Evolutionary conservation across 2,888 invertebrate species (phyloP), one percentile per base, ranked within the genome.

Genomic region (Pantelozetes paolii): DNA sequence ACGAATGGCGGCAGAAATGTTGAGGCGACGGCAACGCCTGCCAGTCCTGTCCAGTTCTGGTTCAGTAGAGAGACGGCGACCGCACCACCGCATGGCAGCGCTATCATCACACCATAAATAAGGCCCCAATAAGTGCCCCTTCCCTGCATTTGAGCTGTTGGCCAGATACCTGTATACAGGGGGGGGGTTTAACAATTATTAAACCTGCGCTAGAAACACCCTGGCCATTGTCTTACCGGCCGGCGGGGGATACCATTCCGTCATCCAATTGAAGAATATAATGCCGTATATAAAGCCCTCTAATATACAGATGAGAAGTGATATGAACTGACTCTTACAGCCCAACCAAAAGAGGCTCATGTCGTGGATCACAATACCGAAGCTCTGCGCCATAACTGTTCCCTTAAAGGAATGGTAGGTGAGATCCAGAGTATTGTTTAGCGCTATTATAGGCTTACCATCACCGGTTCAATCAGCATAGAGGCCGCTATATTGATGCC

Each of bases 401-500:
- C 89, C 89, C 64, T 64, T n/a, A 26, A 36, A 26, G 23, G 3
- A 13, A 13, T 9, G 23, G 8, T 5, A 23, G 23, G 20, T 13
- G 36, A 5, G 36, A 36, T 23, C 9, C 1, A 54, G 2, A 5
- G 9, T 13, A 26, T 9, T 54, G 13, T 23, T 54, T 23, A 3
- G 23, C 26, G 36, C 36, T 5, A 36, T 36, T 36, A 26, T 9
- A 23, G 23, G 3, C 20, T 23, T 23, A 62, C 64, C 90, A 90
- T 90, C 48, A 90, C 83, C 0, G 90, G 90, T 0, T 90, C 90
- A 75, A 90, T 89, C 30, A 91, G 85, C 90, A 91, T 90, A 79
- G 90, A 89, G 64, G 90, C 90, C 1, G 90, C 89, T 48, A 91
- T 82, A 75, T 88, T 86, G 8, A 90, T 88, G 3, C 89, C 88